Evolutionary conservation across 2,113 vertebrate species (phyloP).

Genomic region (Cynoglossus semilaevis): DNA sequence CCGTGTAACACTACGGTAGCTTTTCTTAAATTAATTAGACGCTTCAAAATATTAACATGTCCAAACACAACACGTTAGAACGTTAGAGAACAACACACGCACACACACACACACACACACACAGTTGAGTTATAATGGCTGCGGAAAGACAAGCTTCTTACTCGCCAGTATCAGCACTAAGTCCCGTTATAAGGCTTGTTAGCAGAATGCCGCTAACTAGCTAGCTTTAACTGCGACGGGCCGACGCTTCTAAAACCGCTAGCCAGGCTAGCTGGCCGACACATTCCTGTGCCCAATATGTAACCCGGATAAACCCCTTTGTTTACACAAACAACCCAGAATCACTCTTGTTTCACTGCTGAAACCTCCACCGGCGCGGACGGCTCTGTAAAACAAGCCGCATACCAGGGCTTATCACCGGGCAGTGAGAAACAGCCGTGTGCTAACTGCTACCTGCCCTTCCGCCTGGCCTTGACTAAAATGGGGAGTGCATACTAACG

Average conservation of each 20-base stretch:
- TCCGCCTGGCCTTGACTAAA: conserved; percentile 74
- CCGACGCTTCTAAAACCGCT: conserved; percentile 58
- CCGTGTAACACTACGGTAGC: conserved; percentile 26
- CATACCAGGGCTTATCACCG: conserved; percentile 4
- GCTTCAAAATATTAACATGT: conserved; percentile 23
- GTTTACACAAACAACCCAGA: not conserved
- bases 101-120: no score
- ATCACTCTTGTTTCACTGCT: not conserved
- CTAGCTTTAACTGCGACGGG: conserved; percentile 56
- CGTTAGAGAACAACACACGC: no score
- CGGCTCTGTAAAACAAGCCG: not conserved
- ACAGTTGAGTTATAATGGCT: conserved; percentile 13
- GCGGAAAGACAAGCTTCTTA: conserved; percentile 26
- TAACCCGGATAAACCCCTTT: conserved; percentile 19
- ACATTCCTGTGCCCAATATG: conserved; percentile 40
- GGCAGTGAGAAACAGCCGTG: conserved; percentile 8
- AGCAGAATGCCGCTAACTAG: conserved; percentile 67
- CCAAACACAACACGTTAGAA: conserved; percentile 33
- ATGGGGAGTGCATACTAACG: conserved; percentile 65
- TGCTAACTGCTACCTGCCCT: conserved; percentile 70
- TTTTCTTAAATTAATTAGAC: conserved; percentile 35
- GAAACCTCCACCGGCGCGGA: not conserved
- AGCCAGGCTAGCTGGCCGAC: conserved; percentile 47
- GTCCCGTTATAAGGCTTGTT: conserved; percentile 67
- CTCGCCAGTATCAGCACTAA: conserved; percentile 30